Evolutionary conservation across 2,888 invertebrate species (phyloP), one percentile per base, ranked within the genome.

Genomic region (Rhopalosiphum nymphaeae): DNA sequence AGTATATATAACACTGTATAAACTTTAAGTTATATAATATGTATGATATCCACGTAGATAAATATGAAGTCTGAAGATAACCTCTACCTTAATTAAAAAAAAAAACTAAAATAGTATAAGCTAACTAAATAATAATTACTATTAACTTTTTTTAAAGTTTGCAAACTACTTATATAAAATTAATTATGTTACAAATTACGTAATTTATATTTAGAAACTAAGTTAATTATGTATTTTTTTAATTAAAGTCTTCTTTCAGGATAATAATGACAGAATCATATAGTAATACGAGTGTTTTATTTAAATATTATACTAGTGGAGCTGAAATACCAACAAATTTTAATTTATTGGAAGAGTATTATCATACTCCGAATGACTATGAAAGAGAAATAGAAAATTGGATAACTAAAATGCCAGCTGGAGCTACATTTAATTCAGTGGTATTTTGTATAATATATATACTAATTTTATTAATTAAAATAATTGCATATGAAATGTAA

Each of bases 201-300:
- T 36, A 36, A 21, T 36, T 21, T 78, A 78, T 21, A 78, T 36
- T 78, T 21, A 36, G 1, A 9, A 7, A 21, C 21, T 21, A 36
- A 36, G 16, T n/a, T n/a, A 67, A 36, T 29, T 29, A 36, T 67
- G 5, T 16, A 36, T 78, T 21, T 21, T 78, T 78, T 78, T 21
- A 36, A 36, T 36, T 36, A 36, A 2, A 46, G 3, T 56, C 9
- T 36, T 90, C 85, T 92, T 92, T 61, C 46, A 93, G 93, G n/a
- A 85, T 90, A 90, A 93, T 93, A 86, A 93, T 93, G 85, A 90
- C 86, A 29, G 90, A 93, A 42, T 90, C 93, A 5, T 93, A 57
- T n/a, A 86, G 86, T 61, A 42, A 90, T 49, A 16, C 29, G 5
- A 46, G 36, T 36, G 49, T 93, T 49, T 90, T 93, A 49, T 90